A percentile compares a stretch with the other conserved stretches of the same genome.
Conservation (phyloP, 1,140 invertebrate species). For the Capitella teleta region DNA sequence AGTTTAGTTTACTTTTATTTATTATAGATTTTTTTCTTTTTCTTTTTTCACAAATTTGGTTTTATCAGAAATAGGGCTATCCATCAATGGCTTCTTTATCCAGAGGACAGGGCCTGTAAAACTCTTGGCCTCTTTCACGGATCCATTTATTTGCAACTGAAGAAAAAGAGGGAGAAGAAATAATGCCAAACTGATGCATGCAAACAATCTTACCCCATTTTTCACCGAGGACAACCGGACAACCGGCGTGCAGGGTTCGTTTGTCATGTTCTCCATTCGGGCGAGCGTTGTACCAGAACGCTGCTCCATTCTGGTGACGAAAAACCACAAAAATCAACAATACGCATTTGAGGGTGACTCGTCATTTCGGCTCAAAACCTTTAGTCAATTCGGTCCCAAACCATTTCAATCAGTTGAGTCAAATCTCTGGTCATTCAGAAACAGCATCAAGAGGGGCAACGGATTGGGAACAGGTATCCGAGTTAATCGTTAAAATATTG, state of each 20-base stretch:
- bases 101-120: constrained; percentile 59
- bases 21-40: too few relatives aligned
- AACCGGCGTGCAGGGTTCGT: constrained; percentile 82
- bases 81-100: too few relatives aligned
- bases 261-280: constrained; percentile 77
- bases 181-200: neutral
- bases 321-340: neutral
- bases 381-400: neutral
- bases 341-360: neutral
- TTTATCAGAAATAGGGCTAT: too few relatives aligned
- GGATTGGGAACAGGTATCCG: too few relatives aligned
- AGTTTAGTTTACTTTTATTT: too few relatives aligned
- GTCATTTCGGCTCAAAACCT: neutral
- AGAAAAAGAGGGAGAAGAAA: neutral
- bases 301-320: constrained; percentile 45
- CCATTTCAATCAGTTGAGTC: neutral
- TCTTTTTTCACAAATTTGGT: too few relatives aligned
- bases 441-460: too few relatives aligned
- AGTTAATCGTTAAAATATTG: too few relatives aligned
- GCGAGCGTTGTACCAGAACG: constrained; percentile 85
- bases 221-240: constrained; percentile 81
- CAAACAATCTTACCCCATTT: constrained; percentile 60
- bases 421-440: too few relatives aligned
- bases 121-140: constrained; percentile 84
- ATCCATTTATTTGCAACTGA: constrained; percentile 84